Evolutionary conservation across 2,797 vertebrate species (phyloP), one percentile per base, ranked within the genome.

Genomic region (Bovichtus variegatus): DNA sequence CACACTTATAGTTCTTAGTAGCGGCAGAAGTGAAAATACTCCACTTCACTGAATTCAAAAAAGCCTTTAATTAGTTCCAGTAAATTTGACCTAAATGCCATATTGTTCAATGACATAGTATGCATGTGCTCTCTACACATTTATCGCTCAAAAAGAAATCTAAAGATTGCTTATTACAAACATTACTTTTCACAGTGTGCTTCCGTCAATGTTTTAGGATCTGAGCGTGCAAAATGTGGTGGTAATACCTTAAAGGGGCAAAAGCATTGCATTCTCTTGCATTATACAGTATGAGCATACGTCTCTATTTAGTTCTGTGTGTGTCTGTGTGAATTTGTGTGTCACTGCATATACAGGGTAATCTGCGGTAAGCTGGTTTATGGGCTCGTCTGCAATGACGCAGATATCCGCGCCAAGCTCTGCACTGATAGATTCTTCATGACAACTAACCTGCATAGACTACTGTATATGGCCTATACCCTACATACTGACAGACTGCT

Each of bases 301-400:
- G 58, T 67, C 13, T 54, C 23, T 68, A 41, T 51, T 44, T 62
- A 68, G 76, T 44, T 19, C 16, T 23, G 41, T 61, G 31, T 68
- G 70, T 62, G 74, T 80, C 62, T 73, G 63, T 58, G 69, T 76
- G 71, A 72, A 78, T 63, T 71, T 87, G 84, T 78, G 84, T 85
- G 73, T 85, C 79, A 78, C 60, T 77, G 76, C 86, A 83, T 71
- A 87, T 85, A 81, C 71, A 87, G 87, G 90, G 81, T 93, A 95
- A 96, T 95, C 95, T 91, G 91, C 76, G 69, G 89, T 96, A 94
- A 96, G 91, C 94, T 92, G 87, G 87, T 96, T 96, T 94, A 95
- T 95, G 91, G 92, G 89, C 91, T 95, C 88, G 91, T 92, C 86
- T 87, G 88, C 82, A 79, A 91, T 94, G 90, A 94, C 93, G 92